Evolutionary conservation across 2,797 vertebrate genomes (phyloP).

Genomic region (Phataginus tricuspis): DNA sequence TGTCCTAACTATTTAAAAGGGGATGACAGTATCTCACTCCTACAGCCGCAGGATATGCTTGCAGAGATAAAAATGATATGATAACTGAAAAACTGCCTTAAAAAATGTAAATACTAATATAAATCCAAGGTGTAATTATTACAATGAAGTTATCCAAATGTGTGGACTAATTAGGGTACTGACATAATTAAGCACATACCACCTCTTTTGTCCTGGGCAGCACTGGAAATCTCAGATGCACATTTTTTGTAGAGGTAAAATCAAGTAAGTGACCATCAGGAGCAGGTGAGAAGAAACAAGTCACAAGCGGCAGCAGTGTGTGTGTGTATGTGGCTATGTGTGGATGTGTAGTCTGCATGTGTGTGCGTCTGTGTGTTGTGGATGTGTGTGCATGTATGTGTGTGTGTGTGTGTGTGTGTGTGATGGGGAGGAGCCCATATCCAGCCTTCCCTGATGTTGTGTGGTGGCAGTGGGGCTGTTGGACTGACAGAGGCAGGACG

Average conservation of each 20-base stretch:
- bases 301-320: not conserved
- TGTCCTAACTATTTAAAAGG: not conserved
- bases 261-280: not conserved
- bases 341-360: no score
- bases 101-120: not conserved
- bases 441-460: not conserved
- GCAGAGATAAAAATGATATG: conserved; percentile 1
- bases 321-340: not conserved
- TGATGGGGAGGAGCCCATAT: not conserved
- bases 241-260: not conserved
- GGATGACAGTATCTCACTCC: not conserved
- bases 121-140: not conserved
- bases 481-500: not conserved
- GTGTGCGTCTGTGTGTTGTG: not conserved
- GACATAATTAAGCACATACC: not conserved
- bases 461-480: not conserved
- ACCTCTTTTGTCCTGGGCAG: not conserved
- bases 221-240: not conserved
- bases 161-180: not conserved
- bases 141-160: not conserved
- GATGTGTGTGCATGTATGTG: not conserved
- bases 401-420: not conserved
- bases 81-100: not conserved
- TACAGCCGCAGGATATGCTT: not conserved
- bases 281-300: not conserved